Percentiles rank a stretch among this genome's conserved stretches.
phyloP scores from a whole-genome alignment of 2,113 vertebrate genomes.

The Nothoprocta pentlandii region DNA sequence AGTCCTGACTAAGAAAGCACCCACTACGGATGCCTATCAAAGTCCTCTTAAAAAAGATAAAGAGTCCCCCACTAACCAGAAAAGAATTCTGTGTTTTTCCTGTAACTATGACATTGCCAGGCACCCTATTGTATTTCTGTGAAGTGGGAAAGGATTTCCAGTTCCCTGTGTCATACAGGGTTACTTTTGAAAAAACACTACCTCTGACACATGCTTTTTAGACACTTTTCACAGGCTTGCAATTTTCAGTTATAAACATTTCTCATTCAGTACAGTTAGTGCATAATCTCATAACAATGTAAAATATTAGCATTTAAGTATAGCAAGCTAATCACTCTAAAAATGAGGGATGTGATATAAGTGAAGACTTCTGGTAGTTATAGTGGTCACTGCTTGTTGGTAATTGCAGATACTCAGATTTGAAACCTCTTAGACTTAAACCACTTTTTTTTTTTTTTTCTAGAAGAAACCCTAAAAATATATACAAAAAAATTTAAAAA shows the following conservation, averaged over 20 bases:
- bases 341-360: neutral
- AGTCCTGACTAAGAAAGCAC: neutral
- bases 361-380: neutral
- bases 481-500: neutral
- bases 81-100: neutral
- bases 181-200: neutral
- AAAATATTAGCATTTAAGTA: neutral
- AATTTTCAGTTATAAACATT: neutral
- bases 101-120: neutral
- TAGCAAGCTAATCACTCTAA: neutral
- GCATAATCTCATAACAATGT: neutral
- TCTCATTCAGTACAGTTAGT: neutral
- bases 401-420: rapidly evolving
- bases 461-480: neutral
- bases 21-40: neutral
- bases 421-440: neutral
- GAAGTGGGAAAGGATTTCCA: neutral
- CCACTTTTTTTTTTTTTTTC: neutral
- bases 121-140: neutral
- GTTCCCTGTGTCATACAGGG: neutral
- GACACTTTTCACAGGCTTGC: neutral
- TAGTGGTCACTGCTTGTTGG: neutral
- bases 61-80: neutral
- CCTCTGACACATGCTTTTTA: neutral
- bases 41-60: neutral